Evolutionary conservation across 1,140 invertebrate species (phyloP).

Genomic region (Andrena cerasifolii): DNA sequence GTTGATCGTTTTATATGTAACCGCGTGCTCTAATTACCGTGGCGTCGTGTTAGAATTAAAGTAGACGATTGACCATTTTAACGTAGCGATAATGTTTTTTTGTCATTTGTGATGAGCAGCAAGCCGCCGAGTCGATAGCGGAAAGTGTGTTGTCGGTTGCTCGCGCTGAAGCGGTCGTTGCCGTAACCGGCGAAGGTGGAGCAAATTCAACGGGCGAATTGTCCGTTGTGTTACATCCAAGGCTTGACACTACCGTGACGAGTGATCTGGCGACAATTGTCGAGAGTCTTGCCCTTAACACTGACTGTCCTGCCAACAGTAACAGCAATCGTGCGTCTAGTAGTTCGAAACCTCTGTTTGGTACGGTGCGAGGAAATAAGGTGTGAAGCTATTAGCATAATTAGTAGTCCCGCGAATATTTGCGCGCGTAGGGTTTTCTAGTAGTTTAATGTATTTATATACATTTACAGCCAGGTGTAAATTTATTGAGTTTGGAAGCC

Average conservation of each 20-base stretch:
- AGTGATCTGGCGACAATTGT: constrained; percentile 93
- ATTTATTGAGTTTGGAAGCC: constrained; percentile 81
- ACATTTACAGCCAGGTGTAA: constrained; percentile 73
- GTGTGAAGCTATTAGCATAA: constrained; percentile 59
- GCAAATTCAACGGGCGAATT: constrained; percentile 82
- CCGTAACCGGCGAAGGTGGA: constrained; percentile 84
- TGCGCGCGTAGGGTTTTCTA: not conserved
- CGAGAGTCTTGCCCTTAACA: constrained; percentile 88
- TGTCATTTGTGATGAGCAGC: constrained; percentile 79
- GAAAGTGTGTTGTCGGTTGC: constrained; percentile 93
- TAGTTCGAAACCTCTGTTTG: constrained; percentile 77
- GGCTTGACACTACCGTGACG: constrained; percentile 85
- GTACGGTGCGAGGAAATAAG: constrained; percentile 79
- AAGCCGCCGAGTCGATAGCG: constrained; percentile 95
- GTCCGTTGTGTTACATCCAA: constrained; percentile 84
- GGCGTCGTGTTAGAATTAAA: not conserved
- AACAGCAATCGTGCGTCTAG: constrained; percentile 80
- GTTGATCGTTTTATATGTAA: constrained; percentile 2
- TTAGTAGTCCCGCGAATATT: not conserved
- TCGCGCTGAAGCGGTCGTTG: constrained; percentile 88
- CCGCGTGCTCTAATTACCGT: not conserved
- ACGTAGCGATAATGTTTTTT: constrained; percentile 13
- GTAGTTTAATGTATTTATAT: not conserved
- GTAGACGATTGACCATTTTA: not conserved
- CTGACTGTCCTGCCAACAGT: constrained; percentile 78